Evolutionary conservation across 2,797 vertebrate species (phyloP), one percentile per base, ranked within the genome.

Genomic region (Tinamus major): DNA sequence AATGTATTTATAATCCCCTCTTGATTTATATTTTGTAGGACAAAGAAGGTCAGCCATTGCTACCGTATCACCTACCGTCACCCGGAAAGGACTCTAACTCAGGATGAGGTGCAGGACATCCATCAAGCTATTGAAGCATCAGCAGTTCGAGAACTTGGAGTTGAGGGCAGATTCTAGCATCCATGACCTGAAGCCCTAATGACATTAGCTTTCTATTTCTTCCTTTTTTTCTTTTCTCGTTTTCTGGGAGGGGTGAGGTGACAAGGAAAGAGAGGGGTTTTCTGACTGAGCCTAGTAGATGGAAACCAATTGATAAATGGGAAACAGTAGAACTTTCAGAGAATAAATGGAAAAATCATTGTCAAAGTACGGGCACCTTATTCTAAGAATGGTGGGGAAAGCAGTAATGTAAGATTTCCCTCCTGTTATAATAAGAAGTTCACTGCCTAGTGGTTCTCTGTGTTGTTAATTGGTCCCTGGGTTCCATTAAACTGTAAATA

Each of bases 51-150:
- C 94, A 99, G 99, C 92, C 99, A 98, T 42, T 99, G 99, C 96
- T 99, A 99, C 96, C 98, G 98, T 2, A 98, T 99, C 91, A 63
- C 94, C 53, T 99, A 99, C 96, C 98, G 99, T 15, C 99, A 99
- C 98, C 99, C 98, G 87, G 99, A 99, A 97, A 98, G 98, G 75
- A 99, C 99, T 6, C 96, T 99, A 84, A 98, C 98, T 6, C 98
- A 99, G 96, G 96, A 95, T 2, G 99, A 99, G 96, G 98, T 99
- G 65, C 79, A 90, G 13, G 74, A 8, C 3, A 10, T 99, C 93
- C 99, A 99, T 94, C 92, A 76, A 53, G 96, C 98, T 6, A 98
- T 99, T 53, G 97, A 98, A 91, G 95, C 96, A 27, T 87, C 96
- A 0, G 98, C 96, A 0, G 98, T 99, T 85, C 96, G 53, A 63